Evolutionary conservation across 1,140 invertebrate species (phyloP).

Genomic region (Temnothorax nylanderi): DNA sequence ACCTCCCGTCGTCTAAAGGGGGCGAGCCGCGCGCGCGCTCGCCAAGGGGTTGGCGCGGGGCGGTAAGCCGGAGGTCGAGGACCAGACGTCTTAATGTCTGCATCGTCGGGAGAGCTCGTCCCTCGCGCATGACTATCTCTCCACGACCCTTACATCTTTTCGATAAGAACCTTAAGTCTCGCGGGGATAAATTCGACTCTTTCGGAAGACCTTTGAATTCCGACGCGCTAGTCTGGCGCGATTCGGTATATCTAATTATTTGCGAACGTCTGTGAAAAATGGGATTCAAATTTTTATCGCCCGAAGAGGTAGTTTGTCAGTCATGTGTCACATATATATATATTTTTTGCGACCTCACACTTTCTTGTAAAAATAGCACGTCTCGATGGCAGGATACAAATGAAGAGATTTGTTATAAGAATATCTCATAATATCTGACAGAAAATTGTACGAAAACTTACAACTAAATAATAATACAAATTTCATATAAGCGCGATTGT

Average conservation of each 20-base stretch:
- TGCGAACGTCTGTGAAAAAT: conserved; percentile 30
- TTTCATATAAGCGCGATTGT: neutral
- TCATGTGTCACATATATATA: conserved; percentile 18
- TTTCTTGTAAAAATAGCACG: conserved; percentile 33
- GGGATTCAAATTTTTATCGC: conserved; percentile 45
- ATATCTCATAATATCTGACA: neutral
- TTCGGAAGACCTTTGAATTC: conserved; percentile 38
- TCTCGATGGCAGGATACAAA: neutral
- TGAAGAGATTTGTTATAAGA: neutral
- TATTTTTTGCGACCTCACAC: neutral
- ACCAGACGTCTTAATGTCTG: conserved; percentile 84
- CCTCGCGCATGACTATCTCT: conserved; percentile 73
- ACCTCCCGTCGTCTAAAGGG: conserved; percentile 66
- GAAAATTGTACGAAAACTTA: neutral
- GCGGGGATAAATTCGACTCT: conserved; percentile 62
- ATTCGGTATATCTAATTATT: conserved; percentile 55
- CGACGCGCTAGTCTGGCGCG: conserved; percentile 23
- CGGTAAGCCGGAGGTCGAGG: conserved; percentile 78
- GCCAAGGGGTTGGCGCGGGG: conserved; percentile 10
- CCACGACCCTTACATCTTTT: conserved; percentile 62
- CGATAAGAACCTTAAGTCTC: conserved; percentile 68
- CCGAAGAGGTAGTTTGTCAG: neutral
- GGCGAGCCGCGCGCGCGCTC: conserved; percentile 4
- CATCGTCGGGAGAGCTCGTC: conserved; percentile 75
- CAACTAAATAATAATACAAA: neutral